phyloP scores from a whole-genome alignment of 2,888 invertebrate species.

The Hartigia nigra region DNA sequence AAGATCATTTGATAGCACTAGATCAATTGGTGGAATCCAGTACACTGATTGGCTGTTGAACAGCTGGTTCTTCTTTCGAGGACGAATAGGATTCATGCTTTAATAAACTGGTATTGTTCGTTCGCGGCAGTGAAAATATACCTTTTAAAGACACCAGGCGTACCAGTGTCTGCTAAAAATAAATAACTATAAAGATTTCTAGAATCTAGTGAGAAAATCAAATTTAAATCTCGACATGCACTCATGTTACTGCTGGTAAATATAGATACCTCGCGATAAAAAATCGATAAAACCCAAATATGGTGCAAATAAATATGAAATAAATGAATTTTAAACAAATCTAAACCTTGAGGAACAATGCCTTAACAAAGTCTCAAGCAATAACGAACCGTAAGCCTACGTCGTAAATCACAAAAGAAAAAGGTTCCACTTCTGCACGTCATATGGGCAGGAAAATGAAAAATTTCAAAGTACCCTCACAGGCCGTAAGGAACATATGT shows the following conservation, averaged over 20 bases:
- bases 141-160: background rate
- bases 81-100: background rate
- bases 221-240: background rate
- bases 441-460: background rate
- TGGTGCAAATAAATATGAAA: background rate
- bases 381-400: background rate
- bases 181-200: background rate
- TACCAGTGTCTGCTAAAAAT: background rate
- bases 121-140: background rate
- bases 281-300: background rate
- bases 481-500: background rate
- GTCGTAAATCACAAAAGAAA: background rate
- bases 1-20: background rate
- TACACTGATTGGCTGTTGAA: background rate
- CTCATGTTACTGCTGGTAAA: background rate
- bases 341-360: background rate
- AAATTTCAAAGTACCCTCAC: background rate
- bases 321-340: background rate
- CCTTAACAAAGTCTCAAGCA: background rate
- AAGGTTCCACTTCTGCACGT: background rate
- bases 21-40: background rate
- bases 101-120: background rate
- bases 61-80: background rate
- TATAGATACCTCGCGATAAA: background rate
- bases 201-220: background rate